phyloP scores from a whole-genome alignment of 2,113 vertebrate genomes.

The Galemys pyrenaicus region DNA sequence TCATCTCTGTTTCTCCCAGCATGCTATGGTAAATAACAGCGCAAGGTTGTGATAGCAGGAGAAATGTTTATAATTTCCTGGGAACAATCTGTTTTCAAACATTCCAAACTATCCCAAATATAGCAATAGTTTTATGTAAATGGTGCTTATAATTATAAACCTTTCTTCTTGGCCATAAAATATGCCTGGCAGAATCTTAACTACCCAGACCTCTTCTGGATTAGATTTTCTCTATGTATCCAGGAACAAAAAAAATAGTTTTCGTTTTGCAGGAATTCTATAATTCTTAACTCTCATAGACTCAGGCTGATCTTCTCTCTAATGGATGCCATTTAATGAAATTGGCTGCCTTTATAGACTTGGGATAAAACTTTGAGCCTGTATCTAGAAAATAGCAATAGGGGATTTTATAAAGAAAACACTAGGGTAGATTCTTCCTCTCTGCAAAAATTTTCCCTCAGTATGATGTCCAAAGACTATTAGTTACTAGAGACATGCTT shows the following conservation, averaged over 20 bases:
- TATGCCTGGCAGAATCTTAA: constrained; percentile 56
- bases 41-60: constrained; percentile 35
- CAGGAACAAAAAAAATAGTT: constrained; percentile 47
- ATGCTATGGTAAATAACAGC: constrained; percentile 40
- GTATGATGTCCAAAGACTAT: background rate
- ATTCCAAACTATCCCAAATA: constrained; percentile 59
- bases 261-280: constrained; percentile 53
- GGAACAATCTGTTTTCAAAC: constrained; percentile 68
- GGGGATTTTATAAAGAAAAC: background rate
- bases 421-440: background rate
- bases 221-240: constrained; percentile 60
- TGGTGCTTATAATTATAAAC: constrained; percentile 63
- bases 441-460: background rate
- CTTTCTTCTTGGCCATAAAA: constrained; percentile 63
- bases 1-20: constrained; percentile 60
- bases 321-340: constrained; percentile 18
- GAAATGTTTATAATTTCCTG: constrained; percentile 70
- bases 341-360: background rate
- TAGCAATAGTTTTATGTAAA: constrained; percentile 67
- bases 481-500: constrained; percentile 16
- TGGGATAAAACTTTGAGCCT: constrained; percentile 5
- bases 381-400: background rate
- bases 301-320: constrained; percentile 7
- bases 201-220: constrained; percentile 52
- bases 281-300: constrained; percentile 47